Percentiles rank a stretch among this genome's conserved stretches.
Evolutionary conservation across 2,797 vertebrate genomes (phyloP).

Genomic region (Phoeniculus purpureus): DNA sequence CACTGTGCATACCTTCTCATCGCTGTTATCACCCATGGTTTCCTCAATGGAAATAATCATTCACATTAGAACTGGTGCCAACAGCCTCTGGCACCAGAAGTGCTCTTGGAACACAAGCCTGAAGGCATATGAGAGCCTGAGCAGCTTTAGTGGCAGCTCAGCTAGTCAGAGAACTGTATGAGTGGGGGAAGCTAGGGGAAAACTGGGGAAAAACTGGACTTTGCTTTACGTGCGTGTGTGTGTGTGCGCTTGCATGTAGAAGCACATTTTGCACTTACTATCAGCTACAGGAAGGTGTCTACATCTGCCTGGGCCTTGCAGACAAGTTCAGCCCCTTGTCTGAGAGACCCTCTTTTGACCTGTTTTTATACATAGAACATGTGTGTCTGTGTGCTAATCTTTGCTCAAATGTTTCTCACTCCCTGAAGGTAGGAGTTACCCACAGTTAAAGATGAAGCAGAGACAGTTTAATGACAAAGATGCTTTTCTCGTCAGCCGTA

Average conservation of each 20-base stretch:
- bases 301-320: neutral
- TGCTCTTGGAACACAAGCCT: constrained; percentile 32
- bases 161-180: rapidly evolving
- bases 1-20: constrained; percentile 6
- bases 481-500: neutral
- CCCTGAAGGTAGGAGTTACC: neutral
- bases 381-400: rapidly evolving
- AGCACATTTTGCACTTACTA: neutral
- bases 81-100: constrained; percentile 59
- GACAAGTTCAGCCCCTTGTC: neutral
- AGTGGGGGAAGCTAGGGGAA: neutral
- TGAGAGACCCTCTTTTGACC: rapidly evolving
- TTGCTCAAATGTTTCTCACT: neutral
- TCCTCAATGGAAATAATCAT: constrained; percentile 63
- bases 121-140: neutral
- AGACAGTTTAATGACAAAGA: neutral
- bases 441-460: neutral
- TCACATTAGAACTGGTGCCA: constrained; percentile 34
- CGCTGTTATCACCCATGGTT: constrained; percentile 33
- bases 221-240: neutral
- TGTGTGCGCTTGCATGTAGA: neutral
- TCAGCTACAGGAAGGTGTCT: neutral
- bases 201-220: neutral
- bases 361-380: neutral
- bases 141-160: constrained; percentile 3